These are phyloP conservation scores for Drosophila seguyi DNA, from an alignment of 1,140 invertebrate genomes.

Conservation along the genomic window DNA sequence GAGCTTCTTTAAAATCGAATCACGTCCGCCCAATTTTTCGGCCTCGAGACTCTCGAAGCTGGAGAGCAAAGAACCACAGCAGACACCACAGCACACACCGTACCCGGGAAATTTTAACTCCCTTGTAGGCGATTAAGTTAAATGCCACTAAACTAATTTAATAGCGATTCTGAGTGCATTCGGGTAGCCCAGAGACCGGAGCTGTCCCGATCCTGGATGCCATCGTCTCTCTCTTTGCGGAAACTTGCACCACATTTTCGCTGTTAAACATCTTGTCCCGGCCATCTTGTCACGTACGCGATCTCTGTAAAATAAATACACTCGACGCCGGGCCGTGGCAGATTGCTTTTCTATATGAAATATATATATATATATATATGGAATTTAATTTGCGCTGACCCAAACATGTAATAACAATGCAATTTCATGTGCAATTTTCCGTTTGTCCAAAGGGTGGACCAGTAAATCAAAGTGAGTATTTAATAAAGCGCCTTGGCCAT, in stretches of 20 bases:
- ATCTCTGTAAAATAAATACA: constrained; percentile 79
- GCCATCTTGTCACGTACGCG: constrained; percentile 71
- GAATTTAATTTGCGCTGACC: constrained; percentile 84
- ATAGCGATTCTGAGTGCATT: constrained; percentile 81
- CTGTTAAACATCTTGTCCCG: constrained; percentile 82
- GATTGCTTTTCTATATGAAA: constrained; percentile 85
- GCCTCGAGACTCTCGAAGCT: constrained; percentile 6
- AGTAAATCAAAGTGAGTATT: constrained; percentile 48
- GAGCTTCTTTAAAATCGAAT: constrained; percentile 84
- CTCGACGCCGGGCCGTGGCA: constrained; percentile 47
- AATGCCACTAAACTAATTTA: constrained; percentile 85
- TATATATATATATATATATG: constrained; percentile 57
- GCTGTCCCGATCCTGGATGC: constrained; percentile 2
- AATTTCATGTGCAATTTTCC: constrained; percentile 82
- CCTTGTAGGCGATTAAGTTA: constrained; percentile 84
- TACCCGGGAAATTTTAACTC: constrained; percentile 68
- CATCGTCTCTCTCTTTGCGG: constrained; percentile 25
- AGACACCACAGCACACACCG: constrained; percentile 8
- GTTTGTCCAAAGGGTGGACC: constrained; percentile 16
- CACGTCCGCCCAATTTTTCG: constrained; percentile 81
- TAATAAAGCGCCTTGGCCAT: constrained; percentile 42
- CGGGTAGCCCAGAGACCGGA: constrained; percentile 3
- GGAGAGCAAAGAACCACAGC: constrained; percentile 3
- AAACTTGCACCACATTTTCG: constrained; percentile 68
- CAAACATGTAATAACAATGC: constrained; percentile 84